Evolutionary conservation across 92 coral and sea anemone genomes (phyloP).

Genomic region (Hydrozoanthus gracilis): DNA sequence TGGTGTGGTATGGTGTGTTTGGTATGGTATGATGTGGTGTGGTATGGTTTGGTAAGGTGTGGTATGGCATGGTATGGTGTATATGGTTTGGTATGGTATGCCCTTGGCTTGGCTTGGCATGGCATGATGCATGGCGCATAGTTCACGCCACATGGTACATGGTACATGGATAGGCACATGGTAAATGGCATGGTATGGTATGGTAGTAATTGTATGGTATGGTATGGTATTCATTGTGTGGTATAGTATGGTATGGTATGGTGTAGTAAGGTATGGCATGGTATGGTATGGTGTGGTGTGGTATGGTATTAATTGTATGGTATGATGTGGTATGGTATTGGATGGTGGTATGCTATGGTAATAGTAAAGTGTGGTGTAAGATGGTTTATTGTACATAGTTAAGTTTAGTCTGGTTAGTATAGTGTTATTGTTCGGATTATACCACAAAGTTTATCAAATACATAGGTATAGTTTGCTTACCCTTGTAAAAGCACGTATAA

Average conservation of each 20-base stretch:
- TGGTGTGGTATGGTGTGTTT: neutral
- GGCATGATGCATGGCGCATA: neutral
- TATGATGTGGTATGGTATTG: conserved; percentile 7
- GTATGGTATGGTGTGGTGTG: neutral
- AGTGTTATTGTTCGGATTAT: neutral
- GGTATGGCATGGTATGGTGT: neutral
- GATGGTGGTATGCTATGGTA: neutral
- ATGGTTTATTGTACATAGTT: neutral
- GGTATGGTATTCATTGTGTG: conserved; percentile 16
- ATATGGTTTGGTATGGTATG: neutral
- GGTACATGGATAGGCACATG: no score
- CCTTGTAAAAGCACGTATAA: neutral
- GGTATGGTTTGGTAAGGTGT: neutral
- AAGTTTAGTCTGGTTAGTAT: neutral
- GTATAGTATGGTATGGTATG: neutral
- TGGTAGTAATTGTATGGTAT: neutral
- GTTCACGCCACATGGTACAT: no score
- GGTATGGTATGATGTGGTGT: neutral
- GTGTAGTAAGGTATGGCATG: neutral
- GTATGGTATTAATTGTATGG: conserved; percentile 2
- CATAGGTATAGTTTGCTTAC: neutral
- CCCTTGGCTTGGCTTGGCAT: neutral
- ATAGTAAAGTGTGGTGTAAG: neutral
- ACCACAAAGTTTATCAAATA: no score
- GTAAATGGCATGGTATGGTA: neutral